Base-by-base conservation (phyloP, 1,140 invertebrate genomes). In the Nixonia krombeini region DNA sequence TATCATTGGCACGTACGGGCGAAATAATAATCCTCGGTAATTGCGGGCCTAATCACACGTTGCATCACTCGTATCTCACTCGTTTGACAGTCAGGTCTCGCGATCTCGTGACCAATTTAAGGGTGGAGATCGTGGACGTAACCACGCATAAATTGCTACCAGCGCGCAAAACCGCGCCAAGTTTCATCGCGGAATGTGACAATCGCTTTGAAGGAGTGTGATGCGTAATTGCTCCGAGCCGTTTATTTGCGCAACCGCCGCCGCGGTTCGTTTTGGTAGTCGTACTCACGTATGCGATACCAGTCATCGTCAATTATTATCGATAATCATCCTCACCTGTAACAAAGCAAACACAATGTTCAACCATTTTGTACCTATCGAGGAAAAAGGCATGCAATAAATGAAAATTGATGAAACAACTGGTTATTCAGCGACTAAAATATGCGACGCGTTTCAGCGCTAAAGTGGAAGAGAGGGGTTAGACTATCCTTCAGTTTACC, bases 31-130 rank as follows among this genome's bases (percentile, higher is more conserved):
- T 57, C 41, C 38, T 29, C 18, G 16, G 45, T 70, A 64, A 73
- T 73, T 67, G 63, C 40, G 42, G 37, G 38, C 31, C 63, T 70
- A 73, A 73, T 67, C 66, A 64, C 47, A 61, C 44, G 66, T 73
- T 71, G 51, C 64, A 38, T 50, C 64, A 70, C 45, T 62, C 5
- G 33, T 45, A 44, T 71, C 21, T 26, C 21, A 26, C 69, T 58
- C 18, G 29, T 15, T 55, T 56, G 52, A 40, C 57, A 35, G 53
- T 66, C 61, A 62, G 59, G 46, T 46, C 29, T 51, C 31, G 51
- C 41, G 63, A 49, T 28, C 57, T 35, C 31, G 55, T 68, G 64
- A 53, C 41, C 66, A 52, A 59, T 64, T 68, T 50, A 44, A 37
- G 56, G 57, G 70, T 51, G 56, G 55, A 25, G 25, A 55, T 47